Evolutionary conservation across 2,797 vertebrate species (phyloP).

Genomic region (Acipenser oxyrinchus): DNA sequence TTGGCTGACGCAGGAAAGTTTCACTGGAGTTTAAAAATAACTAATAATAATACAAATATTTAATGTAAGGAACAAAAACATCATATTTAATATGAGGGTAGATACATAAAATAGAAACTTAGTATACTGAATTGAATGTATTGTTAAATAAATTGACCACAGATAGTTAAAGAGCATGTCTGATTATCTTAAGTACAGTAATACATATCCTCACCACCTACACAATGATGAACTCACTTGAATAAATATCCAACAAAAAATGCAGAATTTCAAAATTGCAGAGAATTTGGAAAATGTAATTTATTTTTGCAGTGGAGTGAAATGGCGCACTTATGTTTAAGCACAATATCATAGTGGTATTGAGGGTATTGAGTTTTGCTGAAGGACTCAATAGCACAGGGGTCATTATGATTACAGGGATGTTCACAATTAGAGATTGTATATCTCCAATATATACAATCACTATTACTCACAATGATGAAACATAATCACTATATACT

Average conservation of each 20-base stretch:
- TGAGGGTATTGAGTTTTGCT: not conserved
- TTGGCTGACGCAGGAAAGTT: conserved; percentile 1
- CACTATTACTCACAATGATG: not conserved
- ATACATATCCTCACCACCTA: too few relatives aligned
- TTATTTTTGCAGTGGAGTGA: not conserved
- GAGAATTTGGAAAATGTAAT: not conserved
- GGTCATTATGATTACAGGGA: not conserved
- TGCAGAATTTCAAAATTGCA: too few relatives aligned
- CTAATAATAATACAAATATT: too few relatives aligned
- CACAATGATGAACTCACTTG: not conserved
- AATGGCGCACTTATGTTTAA: not conserved
- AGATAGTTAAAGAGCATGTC: too few relatives aligned
- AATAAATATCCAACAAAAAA: too few relatives aligned
- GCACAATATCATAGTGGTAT: not conserved
- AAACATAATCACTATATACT: not conserved
- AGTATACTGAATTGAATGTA: too few relatives aligned
- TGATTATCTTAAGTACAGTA: too few relatives aligned
- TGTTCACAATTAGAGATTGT: not conserved
- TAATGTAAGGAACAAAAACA: too few relatives aligned
- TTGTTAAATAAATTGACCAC: too few relatives aligned
- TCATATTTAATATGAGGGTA: too few relatives aligned
- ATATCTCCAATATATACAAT: not conserved
- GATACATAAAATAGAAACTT: too few relatives aligned
- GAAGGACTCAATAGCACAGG: not conserved
- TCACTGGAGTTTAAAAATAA: not conserved